phyloP scores from a whole-genome alignment of 2,113 vertebrate genomes.

The Phalacrocorax aristotelis region DNA sequence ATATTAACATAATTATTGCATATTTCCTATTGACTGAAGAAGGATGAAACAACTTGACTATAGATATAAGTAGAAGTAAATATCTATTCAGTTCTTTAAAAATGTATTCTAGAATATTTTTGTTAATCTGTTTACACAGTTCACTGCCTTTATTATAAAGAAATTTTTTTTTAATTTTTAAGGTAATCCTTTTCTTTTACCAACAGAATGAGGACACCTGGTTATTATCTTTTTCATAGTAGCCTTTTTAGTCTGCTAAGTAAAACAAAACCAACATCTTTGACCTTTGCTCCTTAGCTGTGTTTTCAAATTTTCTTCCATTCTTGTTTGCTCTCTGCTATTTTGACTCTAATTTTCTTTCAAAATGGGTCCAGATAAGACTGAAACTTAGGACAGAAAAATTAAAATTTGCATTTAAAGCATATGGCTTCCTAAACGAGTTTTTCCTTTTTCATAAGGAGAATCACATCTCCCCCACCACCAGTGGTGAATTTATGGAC shows the following conservation, averaged over 20 bases:
- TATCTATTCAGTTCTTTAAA: neutral
- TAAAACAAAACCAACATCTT: neutral
- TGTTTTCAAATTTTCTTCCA: neutral
- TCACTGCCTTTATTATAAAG: neutral
- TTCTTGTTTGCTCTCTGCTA: neutral
- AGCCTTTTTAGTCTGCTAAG: neutral
- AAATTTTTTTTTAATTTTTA: neutral
- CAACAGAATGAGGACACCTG: neutral
- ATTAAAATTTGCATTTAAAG: neutral
- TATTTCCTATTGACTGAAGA: neutral
- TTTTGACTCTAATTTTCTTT: neutral
- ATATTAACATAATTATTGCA: neutral
- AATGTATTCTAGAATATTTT: neutral
- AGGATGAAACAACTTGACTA: neutral
- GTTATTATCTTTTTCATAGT: neutral
- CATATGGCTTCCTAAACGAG: neutral
- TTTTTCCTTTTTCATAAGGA: neutral
- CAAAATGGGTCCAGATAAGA: neutral
- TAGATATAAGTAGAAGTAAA: neutral
- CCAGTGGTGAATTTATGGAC: neutral
- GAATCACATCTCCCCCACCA: fast-evolving
- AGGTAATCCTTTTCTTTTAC: neutral
- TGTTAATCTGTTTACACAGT: neutral
- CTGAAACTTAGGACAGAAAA: neutral
- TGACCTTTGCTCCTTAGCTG: neutral